Evolutionary conservation across 2,797 vertebrate species (phyloP).

Genomic region (Muscicapa comitata): DNA sequence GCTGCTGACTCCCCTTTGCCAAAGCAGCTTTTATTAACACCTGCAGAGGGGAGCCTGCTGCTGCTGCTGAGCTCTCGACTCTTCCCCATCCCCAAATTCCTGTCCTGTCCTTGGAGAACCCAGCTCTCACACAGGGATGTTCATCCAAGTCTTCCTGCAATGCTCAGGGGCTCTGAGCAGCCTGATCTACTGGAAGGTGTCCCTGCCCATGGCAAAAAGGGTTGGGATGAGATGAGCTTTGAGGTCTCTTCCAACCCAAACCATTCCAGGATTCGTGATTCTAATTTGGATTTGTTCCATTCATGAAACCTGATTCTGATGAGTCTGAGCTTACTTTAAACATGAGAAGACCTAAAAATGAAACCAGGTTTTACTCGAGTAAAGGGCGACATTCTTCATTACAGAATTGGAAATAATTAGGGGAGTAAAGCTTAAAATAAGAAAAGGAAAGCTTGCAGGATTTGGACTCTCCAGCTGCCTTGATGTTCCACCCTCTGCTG

Average conservation of each 20-base stretch:
- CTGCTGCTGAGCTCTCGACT: background rate
- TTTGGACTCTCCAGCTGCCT: background rate
- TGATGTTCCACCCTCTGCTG: background rate
- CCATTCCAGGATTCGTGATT: background rate
- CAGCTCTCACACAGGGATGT: background rate
- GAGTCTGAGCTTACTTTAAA: background rate
- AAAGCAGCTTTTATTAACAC: background rate
- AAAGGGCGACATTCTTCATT: background rate
- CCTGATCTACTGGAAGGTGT: background rate
- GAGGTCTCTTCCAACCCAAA: background rate
- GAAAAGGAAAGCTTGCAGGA: background rate
- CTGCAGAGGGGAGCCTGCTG: background rate
- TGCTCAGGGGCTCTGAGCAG: background rate
- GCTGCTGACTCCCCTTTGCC: background rate
- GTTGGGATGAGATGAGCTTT: background rate
- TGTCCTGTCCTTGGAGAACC: rapidly evolving
- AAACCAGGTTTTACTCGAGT: background rate
- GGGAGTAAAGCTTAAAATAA: background rate
- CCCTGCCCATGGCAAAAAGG: background rate
- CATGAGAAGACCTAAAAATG: background rate
- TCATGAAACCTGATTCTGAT: background rate
- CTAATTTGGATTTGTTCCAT: background rate
- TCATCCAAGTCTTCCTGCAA: rapidly evolving
- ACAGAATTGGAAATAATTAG: background rate
- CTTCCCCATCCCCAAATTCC: background rate